A percentile compares a stretch with the other conserved stretches of the same genome.
Conservation (phyloP, 2,888 invertebrate species). For the Parnassius glacialis region DNA sequence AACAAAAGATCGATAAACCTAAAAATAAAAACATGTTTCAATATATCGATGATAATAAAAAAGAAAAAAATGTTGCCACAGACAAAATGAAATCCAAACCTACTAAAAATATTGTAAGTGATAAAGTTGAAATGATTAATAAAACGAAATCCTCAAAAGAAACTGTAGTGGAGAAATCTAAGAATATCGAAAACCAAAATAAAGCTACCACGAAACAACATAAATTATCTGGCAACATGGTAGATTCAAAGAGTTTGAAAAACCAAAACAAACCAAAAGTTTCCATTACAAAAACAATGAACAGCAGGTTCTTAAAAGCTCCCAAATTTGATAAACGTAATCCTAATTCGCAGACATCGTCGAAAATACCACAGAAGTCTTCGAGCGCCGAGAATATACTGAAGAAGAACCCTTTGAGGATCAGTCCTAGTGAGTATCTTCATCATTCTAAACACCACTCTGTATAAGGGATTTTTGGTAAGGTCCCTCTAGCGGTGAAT, state of each 20-base stretch:
- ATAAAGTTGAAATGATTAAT: background rate
- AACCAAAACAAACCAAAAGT: background rate
- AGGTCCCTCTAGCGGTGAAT: no score
- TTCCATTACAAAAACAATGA: slow-evolving; percentile 1
- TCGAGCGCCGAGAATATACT: slow-evolving; percentile 1
- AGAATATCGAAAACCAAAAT: background rate
- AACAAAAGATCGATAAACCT: background rate
- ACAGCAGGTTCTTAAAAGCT: background rate
- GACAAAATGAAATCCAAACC: slow-evolving; percentile 3
- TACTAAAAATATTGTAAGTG: background rate
- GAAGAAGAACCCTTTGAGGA: slow-evolving; percentile 15
- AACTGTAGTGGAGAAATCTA: background rate
- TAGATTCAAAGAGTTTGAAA: background rate
- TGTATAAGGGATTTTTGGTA: no score
- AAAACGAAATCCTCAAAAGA: background rate
- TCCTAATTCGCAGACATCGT: slow-evolving; percentile 5
- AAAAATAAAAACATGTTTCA: background rate
- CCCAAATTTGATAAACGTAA: background rate
- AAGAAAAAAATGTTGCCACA: background rate
- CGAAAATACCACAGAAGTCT: slow-evolving; percentile 14
- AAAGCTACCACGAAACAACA: background rate
- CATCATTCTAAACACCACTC: background rate
- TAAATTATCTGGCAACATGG: slow-evolving; percentile 7
- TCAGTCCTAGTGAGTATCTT: slow-evolving; percentile 16
- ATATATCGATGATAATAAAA: background rate